These are phyloP conservation scores for Brachypteracias leptosomus DNA, from an alignment of 2,113 vertebrate species.

Conservation along the genomic window DNA sequence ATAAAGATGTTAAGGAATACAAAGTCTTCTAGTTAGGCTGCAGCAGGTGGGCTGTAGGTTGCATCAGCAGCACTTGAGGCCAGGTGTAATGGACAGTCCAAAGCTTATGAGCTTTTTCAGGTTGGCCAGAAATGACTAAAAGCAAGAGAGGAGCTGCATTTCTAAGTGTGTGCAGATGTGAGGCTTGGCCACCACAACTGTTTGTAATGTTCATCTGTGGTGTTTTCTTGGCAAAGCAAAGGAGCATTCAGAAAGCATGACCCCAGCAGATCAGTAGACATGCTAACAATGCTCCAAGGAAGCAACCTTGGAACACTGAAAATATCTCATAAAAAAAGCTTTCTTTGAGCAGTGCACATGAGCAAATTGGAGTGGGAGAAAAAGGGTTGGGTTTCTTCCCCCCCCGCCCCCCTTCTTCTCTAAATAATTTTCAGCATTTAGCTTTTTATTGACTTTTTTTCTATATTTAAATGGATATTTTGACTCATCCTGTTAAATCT, in stretches of 20 bases:
- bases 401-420: neutral
- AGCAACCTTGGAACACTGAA: constrained; percentile 43
- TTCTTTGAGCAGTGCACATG: constrained; percentile 13
- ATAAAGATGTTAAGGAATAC: fast-evolving
- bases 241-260: constrained; percentile 25
- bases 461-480: constrained; percentile 13
- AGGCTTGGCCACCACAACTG: constrained; percentile 56
- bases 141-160: constrained; percentile 21
- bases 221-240: constrained; percentile 70
- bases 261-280: constrained; percentile 42
- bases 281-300: constrained; percentile 51
- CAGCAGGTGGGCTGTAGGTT: neutral
- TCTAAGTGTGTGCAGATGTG: constrained; percentile 72
- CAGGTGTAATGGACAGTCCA: neutral
- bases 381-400: neutral
- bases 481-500: constrained; percentile 26
- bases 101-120: neutral
- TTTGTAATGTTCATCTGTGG: constrained; percentile 49
- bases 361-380: constrained; percentile 1
- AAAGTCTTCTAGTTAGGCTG: neutral
- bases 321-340: constrained; percentile 22
- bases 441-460: constrained; percentile 27
- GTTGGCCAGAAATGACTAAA: constrained; percentile 24
- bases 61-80: neutral
- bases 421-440: constrained; percentile 11